phyloP scores from a whole-genome alignment of 2,113 vertebrate genomes.

The Taurulus bubalis region DNA sequence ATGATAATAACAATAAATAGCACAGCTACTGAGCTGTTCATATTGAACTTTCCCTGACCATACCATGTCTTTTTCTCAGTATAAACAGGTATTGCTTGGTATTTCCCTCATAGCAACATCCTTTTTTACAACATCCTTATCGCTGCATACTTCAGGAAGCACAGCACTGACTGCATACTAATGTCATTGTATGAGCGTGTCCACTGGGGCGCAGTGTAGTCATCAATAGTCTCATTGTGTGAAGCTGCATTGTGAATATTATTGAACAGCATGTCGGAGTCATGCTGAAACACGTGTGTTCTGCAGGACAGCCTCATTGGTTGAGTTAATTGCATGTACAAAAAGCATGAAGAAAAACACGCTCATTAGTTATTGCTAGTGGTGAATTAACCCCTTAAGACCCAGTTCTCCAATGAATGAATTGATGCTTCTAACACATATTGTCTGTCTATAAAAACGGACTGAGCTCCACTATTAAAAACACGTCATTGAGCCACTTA shows the following conservation, averaged over 20 bases:
- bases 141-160: background rate
- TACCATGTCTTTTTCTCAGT: background rate
- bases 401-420: too few relatives aligned
- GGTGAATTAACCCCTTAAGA: too few relatives aligned
- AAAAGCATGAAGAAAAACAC: background rate
- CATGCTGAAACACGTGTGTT: background rate
- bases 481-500: too few relatives aligned
- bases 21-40: background rate
- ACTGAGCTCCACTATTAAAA: too few relatives aligned
- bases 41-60: too few relatives aligned
- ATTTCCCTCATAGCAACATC: too few relatives aligned
- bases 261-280: background rate
- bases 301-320: background rate
- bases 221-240: constrained; percentile 9
- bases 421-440: too few relatives aligned
- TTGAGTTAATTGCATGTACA: background rate
- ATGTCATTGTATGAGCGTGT: background rate
- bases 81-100: too few relatives aligned
- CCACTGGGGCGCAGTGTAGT: background rate
- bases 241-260: background rate
- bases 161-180: background rate
- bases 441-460: too few relatives aligned
- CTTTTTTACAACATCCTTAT: background rate
- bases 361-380: too few relatives aligned
- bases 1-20: background rate